Conservation (phyloP, 2,888 invertebrate genomes). For the Macrosoma leucophasiata region DNA sequence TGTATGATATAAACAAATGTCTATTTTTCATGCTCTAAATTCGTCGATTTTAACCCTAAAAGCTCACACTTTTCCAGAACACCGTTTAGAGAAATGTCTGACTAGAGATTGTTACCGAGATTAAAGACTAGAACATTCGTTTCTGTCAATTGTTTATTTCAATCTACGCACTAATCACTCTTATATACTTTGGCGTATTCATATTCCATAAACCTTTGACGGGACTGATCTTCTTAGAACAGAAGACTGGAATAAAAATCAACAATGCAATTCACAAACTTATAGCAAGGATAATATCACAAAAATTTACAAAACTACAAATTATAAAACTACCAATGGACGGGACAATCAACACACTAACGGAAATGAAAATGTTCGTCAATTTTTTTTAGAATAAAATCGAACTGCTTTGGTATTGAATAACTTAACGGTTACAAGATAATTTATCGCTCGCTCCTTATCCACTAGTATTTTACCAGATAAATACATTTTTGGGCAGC, state of each 20-base stretch:
- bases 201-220: slow-evolving; percentile 17
- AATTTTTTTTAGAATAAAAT: slow-evolving; percentile 34
- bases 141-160: slow-evolving; percentile 16
- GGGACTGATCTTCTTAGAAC: slow-evolving; percentile 44
- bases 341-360: slow-evolving; percentile 67
- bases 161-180: slow-evolving; percentile 34
- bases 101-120: slow-evolving; percentile 41
- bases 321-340: slow-evolving; percentile 53
- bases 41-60: slow-evolving; percentile 57
- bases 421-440: no score
- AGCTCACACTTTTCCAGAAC: slow-evolving; percentile 60
- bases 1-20: no score
- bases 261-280: slow-evolving; percentile 24
- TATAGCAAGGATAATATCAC: slow-evolving; percentile 24
- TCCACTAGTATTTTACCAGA: no score
- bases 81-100: slow-evolving; percentile 38
- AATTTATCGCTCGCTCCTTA: no score
- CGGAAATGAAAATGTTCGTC: slow-evolving; percentile 36
- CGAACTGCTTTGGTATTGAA: slow-evolving; percentile 11
- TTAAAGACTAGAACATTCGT: slow-evolving; percentile 30
- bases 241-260: slow-evolving; percentile 45
- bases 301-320: slow-evolving; percentile 26
- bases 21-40: slow-evolving; percentile 28
- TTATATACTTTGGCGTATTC: slow-evolving; percentile 35
- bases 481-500: no score